Conservation (phyloP, 2,113 vertebrate species). For the Silurus meridionalis region DNA sequence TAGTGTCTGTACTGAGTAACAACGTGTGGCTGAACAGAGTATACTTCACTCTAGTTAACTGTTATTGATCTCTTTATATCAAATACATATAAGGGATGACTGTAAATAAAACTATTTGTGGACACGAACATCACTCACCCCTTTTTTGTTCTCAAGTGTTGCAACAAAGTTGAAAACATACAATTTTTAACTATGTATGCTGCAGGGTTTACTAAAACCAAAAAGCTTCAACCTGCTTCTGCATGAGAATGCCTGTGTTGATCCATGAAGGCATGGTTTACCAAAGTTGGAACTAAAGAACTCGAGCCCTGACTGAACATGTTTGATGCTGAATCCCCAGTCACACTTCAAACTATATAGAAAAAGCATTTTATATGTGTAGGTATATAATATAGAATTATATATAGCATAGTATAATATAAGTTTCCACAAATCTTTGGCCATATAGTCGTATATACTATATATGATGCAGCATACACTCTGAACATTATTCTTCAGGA, state of each 20-base stretch:
- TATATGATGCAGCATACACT: background rate
- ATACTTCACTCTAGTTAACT: background rate
- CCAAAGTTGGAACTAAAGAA: too few relatives aligned
- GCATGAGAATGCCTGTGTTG: background rate
- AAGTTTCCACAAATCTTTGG: background rate
- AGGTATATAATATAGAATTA: too few relatives aligned
- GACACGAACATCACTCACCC: background rate
- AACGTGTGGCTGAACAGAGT: background rate
- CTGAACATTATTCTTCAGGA: background rate
- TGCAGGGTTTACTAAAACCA: background rate
- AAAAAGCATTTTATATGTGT: too few relatives aligned
- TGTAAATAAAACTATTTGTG: background rate
- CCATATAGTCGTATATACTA: background rate
- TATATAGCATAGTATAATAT: too few relatives aligned
- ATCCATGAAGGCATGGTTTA: background rate
- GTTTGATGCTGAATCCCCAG: background rate
- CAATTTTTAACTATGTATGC: too few relatives aligned
- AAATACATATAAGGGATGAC: too few relatives aligned
- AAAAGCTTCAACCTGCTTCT: background rate
- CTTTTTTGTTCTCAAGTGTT: background rate
- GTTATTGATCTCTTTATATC: background rate
- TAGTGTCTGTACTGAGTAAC: background rate
- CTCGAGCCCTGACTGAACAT: background rate
- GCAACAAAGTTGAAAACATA: background rate
- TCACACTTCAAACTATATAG: background rate